Evolutionary conservation across 2,113 vertebrate genomes (phyloP), one percentile per base, ranked within the genome.

Genomic region (Salvator merianae): DNA sequence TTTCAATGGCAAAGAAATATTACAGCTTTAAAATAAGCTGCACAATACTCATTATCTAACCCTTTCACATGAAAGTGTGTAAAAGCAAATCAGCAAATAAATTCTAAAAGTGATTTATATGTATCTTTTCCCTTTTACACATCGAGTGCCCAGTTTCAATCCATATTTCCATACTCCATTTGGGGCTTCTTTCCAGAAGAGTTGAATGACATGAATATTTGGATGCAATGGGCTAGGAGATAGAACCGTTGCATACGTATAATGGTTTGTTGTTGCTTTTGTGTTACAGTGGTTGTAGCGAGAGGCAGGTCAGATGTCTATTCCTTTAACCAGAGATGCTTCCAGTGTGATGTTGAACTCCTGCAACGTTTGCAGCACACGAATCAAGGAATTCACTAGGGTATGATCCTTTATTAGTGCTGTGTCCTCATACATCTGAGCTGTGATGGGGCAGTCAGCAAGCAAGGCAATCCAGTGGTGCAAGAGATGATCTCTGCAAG

Each of bases 261-360:
- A 1, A 63, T 87, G 82, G 81, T 73, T 66, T 84, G 74, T 85
- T 92, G 89, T 88, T 93, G 93, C 90, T 86, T 91, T 89, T 88
- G 70, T 87, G 68, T 79, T 73, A 84, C 87, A 73, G 77, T 85
- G 90, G 40, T 80, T 76, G 73, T 32, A 63, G 85, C 34, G n/a
- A 75, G 74, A 72, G 63, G 83, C 82, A 91, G 68, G 86, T 97
- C 94, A 99, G 93, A 99, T 98, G 90, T 98, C 97, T 0, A 99
- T 97, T 87, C 99, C 99, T 97, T 99, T 99, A 89, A 99, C 95
- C 3, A 99, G 97, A 20, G 99, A 99, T 0, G 98, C 96, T 94
- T 99, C 99, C 94, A 99, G 95, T 9, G 97, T 99, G 92, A 99
- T 99, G 94, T 99, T 99, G 95, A 99, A 99, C 90, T 99, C 99